Evolutionary conservation across 2,797 vertebrate species (phyloP).

Genomic region (Acestrorhynchus altus): DNA sequence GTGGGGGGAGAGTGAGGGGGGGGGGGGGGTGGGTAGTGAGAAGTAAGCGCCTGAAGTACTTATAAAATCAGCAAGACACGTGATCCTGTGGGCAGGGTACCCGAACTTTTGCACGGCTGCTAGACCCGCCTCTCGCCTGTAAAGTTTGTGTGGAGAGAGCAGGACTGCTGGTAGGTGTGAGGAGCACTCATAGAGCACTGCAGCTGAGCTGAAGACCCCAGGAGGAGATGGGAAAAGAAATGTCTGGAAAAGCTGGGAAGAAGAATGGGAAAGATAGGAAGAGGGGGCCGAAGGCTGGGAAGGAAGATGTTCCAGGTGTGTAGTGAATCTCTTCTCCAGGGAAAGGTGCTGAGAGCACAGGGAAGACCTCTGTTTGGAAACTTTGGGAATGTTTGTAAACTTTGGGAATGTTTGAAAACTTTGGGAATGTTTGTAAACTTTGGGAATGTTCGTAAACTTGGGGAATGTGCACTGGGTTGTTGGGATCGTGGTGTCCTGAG

Average conservation of each 20-base stretch:
- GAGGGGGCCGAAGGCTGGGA: slow-evolving; percentile 44
- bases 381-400: not conserved
- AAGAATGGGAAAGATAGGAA: slow-evolving; percentile 42
- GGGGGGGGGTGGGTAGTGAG: no score
- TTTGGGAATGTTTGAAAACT: not conserved
- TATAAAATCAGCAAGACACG: no score
- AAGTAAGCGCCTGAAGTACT: no score
- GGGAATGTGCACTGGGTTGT: not conserved
- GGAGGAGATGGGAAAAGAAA: slow-evolving; percentile 21
- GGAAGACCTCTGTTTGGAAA: not conserved
- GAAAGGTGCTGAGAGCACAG: not conserved
- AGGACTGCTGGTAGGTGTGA: slow-evolving; percentile 32
- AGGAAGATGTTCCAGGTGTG: slow-evolving; percentile 41
- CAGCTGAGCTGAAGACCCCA: not conserved
- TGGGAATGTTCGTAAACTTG: not conserved
- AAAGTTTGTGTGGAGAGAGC: slow-evolving; percentile 54
- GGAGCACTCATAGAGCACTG: not conserved
- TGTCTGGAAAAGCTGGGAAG: slow-evolving; percentile 56
- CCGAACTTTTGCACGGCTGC: no score
- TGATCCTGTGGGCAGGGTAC: no score
- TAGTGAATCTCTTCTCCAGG: slow-evolving; percentile 5
- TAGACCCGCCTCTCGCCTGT: slow-evolving; percentile 56
- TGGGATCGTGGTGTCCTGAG: not conserved
- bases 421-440: not conserved
- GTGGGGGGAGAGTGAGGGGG: no score